Base-by-base conservation (phyloP, 2,797 vertebrate species). In the Percopsis omiscomaycus region DNA sequence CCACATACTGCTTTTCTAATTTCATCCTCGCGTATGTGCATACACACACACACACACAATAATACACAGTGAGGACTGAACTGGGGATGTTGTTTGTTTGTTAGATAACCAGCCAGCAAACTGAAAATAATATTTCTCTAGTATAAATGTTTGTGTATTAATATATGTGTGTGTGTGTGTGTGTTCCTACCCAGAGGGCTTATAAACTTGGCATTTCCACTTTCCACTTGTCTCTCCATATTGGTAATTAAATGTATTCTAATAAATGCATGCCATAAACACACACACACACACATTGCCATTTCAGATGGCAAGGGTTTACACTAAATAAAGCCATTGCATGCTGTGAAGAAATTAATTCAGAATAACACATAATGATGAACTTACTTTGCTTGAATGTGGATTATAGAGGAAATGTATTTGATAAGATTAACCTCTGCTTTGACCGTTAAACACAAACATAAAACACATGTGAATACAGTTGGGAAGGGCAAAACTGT, bases 1-100 rank as follows among this genome's bases (percentile, higher is more conserved):
- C 66, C 71, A 54, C 77, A 74, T 56, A 55, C 74, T n/a, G 84
- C 66, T 85, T 81, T 37, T 85, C 85, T 84, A 81, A 89, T 87
- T 83, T 86, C 82, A 76, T 56, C 66, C 78, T 69, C 66, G 58
- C 50, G 65, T 29, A 61, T 5, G 32, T 52, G 14, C 2, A n/a
- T 22, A 0, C 27, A 45, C 51, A 53, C n/a, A 53, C 49, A 74
- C 2, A 8, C 49, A 46, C 59, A 70, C 64, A 77, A 53, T 71
- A 29, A 74, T 32, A 73, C 56, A 79, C 56, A 22, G 22, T 22
- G 22, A 22, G 30, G 29, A 55, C 29, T 55, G 49, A 71, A 59
- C 68, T 49, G 50, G 37, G 42, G 42, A 69, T 75, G 50, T 27
- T 55, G 47, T 55, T 63, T 56, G 68, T 66, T 70, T 57, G 61